Evolutionary conservation across 2,113 vertebrate genomes (phyloP).

Genomic region (Mugil cephalus): DNA sequence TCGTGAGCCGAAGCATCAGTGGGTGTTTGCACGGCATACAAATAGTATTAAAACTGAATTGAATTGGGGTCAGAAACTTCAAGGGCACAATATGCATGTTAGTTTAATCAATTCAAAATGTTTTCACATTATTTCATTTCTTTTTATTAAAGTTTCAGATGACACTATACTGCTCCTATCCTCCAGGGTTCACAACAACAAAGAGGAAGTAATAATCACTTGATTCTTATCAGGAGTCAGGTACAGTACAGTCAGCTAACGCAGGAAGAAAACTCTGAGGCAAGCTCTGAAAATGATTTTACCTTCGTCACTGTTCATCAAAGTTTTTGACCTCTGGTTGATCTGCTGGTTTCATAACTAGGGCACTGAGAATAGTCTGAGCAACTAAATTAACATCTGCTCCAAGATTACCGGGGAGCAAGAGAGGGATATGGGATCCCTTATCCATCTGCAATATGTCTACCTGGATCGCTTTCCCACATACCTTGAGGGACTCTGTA

Average conservation of each 20-base stretch:
- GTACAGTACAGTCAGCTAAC: slow-evolving; percentile 5
- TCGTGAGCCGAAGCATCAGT: too few species aligned
- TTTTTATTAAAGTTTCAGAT: slow-evolving; percentile 24
- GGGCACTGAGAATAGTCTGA: not conserved
- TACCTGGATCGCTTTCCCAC: too few species aligned
- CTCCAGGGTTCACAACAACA: slow-evolving; percentile 20
- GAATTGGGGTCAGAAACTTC: too few species aligned
- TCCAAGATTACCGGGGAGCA: slow-evolving; percentile 16
- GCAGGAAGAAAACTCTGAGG: not conserved
- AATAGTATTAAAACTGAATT: too few species aligned
- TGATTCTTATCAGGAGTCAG: slow-evolving; percentile 1
- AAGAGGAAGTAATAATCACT: slow-evolving; percentile 16
- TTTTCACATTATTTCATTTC: too few species aligned
- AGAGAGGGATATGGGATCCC: slow-evolving; percentile 3
- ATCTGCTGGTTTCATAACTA: slow-evolving; percentile 22
- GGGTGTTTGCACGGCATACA: too few species aligned
- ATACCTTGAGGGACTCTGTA: too few species aligned
- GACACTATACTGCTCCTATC: slow-evolving; percentile 16
- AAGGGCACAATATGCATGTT: too few species aligned
- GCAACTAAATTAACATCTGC: slow-evolving; percentile 27
- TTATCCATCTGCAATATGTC: too few species aligned
- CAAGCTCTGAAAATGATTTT: not conserved
- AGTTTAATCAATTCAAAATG: too few species aligned
- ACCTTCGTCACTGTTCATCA: not conserved
- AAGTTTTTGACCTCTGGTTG: slow-evolving; percentile 14